Conservation (phyloP, 2,888 invertebrate species). For the Synergus laeviventris region DNA sequence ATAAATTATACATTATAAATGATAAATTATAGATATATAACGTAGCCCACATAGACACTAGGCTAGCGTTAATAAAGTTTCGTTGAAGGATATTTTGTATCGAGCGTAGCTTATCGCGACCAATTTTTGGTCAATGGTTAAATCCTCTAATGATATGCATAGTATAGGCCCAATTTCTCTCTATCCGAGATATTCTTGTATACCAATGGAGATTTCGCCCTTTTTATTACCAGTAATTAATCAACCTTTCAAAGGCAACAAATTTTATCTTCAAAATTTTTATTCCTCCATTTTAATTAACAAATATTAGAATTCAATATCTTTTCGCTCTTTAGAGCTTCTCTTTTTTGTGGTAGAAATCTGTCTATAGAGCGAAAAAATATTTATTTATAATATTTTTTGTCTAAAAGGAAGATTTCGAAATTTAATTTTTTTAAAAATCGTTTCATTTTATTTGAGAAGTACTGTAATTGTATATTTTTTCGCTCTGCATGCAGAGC, state of each 20-base stretch:
- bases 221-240: conserved; percentile 23
- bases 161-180: conserved; percentile 16
- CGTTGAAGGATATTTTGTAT: conserved; percentile 51
- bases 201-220: background rate
- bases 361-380: too few species aligned
- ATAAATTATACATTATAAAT: conserved; percentile 14
- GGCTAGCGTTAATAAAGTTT: conserved; percentile 44
- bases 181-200: background rate
- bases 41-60: conserved; percentile 34
- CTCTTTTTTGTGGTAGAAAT: too few species aligned
- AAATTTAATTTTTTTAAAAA: too few species aligned
- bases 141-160: conserved; percentile 23
- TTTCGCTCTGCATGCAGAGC: too few species aligned
- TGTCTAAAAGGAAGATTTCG: too few species aligned
- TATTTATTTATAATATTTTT: too few species aligned
- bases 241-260: background rate
- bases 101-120: conserved; percentile 43
- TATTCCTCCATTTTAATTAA: too few species aligned
- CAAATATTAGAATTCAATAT: too few species aligned
- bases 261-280: too few species aligned
- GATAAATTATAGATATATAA: conserved; percentile 16
- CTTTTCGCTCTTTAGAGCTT: too few species aligned
- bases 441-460: background rate
- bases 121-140: conserved; percentile 22
- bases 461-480: too few species aligned